Percentiles rank a stretch among this genome's conserved stretches.
Evolutionary conservation across 2,797 vertebrate species (phyloP).

Genomic region (Parauchenoglanis ngamensis): DNA sequence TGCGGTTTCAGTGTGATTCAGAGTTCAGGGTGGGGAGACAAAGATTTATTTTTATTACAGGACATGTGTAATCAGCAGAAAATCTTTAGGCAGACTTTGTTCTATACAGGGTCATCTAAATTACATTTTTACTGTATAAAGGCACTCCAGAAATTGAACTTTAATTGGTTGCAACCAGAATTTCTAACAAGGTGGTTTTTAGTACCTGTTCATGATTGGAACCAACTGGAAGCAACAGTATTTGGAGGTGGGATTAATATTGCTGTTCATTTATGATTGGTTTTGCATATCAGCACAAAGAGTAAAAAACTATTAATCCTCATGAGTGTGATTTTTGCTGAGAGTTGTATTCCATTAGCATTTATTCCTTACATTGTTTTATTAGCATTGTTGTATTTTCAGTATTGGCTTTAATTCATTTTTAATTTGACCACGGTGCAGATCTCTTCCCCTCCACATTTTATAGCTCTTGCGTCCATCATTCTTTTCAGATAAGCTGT

Average conservation of each 20-base stretch:
- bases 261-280: neutral
- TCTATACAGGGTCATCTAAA: neutral
- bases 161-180: neutral
- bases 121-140: neutral
- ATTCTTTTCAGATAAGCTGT: neutral
- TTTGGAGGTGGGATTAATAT: neutral
- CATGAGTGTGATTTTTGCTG: neutral
- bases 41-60: neutral
- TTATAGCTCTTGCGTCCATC: neutral
- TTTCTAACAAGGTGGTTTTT: neutral
- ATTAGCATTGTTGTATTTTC: neutral
- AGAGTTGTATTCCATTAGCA: neutral
- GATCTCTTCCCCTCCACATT: neutral
- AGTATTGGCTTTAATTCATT: neutral
- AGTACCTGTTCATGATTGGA: too few relatives aligned
- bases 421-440: neutral
- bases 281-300: neutral
- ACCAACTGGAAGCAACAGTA: neutral
- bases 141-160: neutral
- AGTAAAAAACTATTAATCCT: neutral
- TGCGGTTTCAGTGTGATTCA: constrained; percentile 16
- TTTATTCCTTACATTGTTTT: neutral
- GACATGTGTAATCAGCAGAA: neutral
- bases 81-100: neutral
- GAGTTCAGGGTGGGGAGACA: constrained; percentile 1